phyloP scores from a whole-genome alignment of 2,797 vertebrate species.

The Phalloptychus januarius region DNA sequence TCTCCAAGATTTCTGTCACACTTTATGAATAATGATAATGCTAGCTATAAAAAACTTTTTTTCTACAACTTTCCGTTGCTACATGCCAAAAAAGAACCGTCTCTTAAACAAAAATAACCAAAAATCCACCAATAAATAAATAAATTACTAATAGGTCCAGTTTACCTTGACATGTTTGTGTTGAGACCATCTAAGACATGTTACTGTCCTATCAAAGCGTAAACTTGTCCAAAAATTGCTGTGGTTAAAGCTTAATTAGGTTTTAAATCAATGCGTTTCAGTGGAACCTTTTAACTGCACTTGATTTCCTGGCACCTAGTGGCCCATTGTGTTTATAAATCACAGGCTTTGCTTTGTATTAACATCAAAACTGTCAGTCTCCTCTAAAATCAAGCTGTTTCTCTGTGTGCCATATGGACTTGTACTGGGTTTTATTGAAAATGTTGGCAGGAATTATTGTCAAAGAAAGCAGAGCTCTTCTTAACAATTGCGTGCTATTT shows the following conservation, averaged over 20 bases:
- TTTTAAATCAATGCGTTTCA: constrained; percentile 40
- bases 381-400: constrained; percentile 48
- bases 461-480: constrained; percentile 43
- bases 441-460: constrained; percentile 52
- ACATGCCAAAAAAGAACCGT: not conserved
- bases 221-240: constrained; percentile 27
- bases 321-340: constrained; percentile 34
- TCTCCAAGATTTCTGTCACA: not conserved
- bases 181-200: constrained; percentile 1
- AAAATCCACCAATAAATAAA: not conserved
- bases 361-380: constrained; percentile 53
- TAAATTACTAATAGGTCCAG: not conserved
- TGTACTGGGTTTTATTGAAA: constrained; percentile 26
- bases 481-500: constrained; percentile 54
- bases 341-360: constrained; percentile 59
- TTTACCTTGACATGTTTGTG: not conserved
- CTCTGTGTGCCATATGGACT: constrained; percentile 51
- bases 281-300: constrained; percentile 31
- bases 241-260: constrained; percentile 40
- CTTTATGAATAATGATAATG: not conserved
- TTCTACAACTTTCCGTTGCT: not conserved
- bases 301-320: constrained; percentile 43
- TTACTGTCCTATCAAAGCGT: constrained; percentile 37
- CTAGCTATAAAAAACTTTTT: not conserved
- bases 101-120: not conserved